Evolutionary conservation across 2,113 vertebrate genomes (phyloP).

Genomic region (Cyanoderma ruficeps): DNA sequence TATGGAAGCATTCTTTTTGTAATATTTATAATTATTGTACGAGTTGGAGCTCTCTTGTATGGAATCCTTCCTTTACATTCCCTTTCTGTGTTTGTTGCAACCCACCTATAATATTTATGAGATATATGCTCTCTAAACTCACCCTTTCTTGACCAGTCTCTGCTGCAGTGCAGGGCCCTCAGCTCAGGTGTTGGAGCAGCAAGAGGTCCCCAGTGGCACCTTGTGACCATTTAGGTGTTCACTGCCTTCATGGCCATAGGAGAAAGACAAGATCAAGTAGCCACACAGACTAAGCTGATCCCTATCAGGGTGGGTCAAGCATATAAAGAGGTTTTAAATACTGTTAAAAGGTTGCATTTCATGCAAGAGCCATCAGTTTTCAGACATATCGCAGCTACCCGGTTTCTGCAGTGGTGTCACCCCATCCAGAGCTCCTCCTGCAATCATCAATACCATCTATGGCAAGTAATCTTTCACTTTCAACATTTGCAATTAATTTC

Average conservation of each 20-base stretch:
- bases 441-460: not conserved
- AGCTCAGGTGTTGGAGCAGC: not conserved
- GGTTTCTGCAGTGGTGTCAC: not conserved
- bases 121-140: not conserved
- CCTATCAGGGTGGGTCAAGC: not conserved
- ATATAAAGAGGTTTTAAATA: not conserved
- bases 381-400: not conserved
- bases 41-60: not conserved
- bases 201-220: not conserved
- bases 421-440: not conserved
- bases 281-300: not conserved
- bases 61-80: not conserved
- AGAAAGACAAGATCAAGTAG: not conserved
- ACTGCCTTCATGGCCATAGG: not conserved
- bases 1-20: not conserved
- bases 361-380: not conserved
- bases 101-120: not conserved
- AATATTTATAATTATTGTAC: not conserved
- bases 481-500: conserved; percentile 15
- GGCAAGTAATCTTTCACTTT: not conserved
- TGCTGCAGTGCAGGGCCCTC: not conserved
- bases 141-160: not conserved
- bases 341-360: not conserved
- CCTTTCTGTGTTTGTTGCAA: not conserved
- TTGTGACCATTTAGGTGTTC: not conserved